phyloP scores from a whole-genome alignment of 30 jellyfish, hydroid and myxozoan genomes.

The Turritopsis dohrnii region DNA sequence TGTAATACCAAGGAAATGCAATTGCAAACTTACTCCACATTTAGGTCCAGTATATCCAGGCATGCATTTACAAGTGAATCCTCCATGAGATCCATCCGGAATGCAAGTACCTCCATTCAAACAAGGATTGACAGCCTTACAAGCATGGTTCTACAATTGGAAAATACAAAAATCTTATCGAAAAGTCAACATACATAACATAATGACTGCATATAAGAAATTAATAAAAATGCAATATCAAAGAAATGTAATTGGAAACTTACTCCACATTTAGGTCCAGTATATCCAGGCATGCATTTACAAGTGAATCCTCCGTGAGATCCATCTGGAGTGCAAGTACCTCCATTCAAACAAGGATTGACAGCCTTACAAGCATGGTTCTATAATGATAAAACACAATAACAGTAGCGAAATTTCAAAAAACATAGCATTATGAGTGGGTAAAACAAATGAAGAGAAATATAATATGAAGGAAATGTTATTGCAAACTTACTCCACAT shows the following conservation, averaged over 20 bases:
- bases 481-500: constrained; percentile 17
- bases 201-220: too few relatives aligned
- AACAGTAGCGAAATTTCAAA: too few relatives aligned
- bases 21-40: constrained; percentile 14
- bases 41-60: constrained; percentile 20
- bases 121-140: constrained; percentile 11
- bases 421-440: too few relatives aligned
- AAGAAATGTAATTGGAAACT: not conserved
- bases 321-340: constrained; percentile 48
- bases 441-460: too few relatives aligned
- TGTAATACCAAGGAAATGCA: too few relatives aligned
- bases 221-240: not conserved
- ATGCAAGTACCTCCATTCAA: constrained; percentile 1
- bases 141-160: constrained; percentile 15
- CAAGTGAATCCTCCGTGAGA: constrained; percentile 60
- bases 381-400: not conserved
- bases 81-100: constrained; percentile 13
- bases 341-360: constrained; percentile 68
- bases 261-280: constrained; percentile 38
- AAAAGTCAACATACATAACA: not conserved
- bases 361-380: constrained; percentile 32
- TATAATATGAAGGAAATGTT: not conserved
- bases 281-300: constrained; percentile 59
- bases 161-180: too few relatives aligned
- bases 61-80: constrained; percentile 1